phyloP scores from a whole-genome alignment of 2,888 invertebrate genomes.

The Lypha dubia region DNA sequence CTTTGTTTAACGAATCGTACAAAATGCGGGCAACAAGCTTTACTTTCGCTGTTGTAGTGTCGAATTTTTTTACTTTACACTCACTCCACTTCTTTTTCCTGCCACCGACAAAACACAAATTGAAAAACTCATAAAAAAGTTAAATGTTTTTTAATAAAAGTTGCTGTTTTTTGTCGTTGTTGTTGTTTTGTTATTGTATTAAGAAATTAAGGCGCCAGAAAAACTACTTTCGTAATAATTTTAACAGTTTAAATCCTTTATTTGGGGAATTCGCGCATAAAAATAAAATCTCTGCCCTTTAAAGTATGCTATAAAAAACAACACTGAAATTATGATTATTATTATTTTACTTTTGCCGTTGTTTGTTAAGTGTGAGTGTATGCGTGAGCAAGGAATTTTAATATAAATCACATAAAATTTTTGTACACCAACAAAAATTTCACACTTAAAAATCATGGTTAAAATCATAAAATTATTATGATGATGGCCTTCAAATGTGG shows the following conservation, averaged over 20 bases:
- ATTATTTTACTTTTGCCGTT: slow-evolving; percentile 11
- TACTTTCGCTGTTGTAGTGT: slow-evolving; percentile 32
- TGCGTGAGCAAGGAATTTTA: slow-evolving; percentile 27
- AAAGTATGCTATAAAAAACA: slow-evolving; percentile 56
- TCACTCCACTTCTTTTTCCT: not conserved
- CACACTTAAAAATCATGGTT: slow-evolving; percentile 71
- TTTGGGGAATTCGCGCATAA: not conserved
- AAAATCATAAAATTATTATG: slow-evolving; percentile 78
- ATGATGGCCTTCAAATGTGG: slow-evolving; percentile 77
- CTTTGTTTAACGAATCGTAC: slow-evolving; percentile 84
- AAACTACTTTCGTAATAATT: slow-evolving; percentile 64
- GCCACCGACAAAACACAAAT: slow-evolving; percentile 29
- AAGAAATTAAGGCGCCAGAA: slow-evolving; percentile 70
- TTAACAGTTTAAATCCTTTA: slow-evolving; percentile 68
- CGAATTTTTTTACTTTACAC: slow-evolving; percentile 3
- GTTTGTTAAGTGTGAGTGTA: not conserved
- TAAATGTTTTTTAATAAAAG: slow-evolving; percentile 71
- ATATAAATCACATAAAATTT: slow-evolving; percentile 42
- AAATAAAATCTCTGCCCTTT: slow-evolving; percentile 47
- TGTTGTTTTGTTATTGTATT: slow-evolving; percentile 58
- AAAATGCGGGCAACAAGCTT: slow-evolving; percentile 81
- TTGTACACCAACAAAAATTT: slow-evolving; percentile 67
- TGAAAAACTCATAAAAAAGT: slow-evolving; percentile 71
- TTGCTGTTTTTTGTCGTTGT: slow-evolving; percentile 57
- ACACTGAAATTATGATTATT: slow-evolving; percentile 52